Percentiles rank a stretch among this genome's conserved stretches.
Conservation (phyloP, 2,888 invertebrate genomes). For the Ophraella communa region DNA sequence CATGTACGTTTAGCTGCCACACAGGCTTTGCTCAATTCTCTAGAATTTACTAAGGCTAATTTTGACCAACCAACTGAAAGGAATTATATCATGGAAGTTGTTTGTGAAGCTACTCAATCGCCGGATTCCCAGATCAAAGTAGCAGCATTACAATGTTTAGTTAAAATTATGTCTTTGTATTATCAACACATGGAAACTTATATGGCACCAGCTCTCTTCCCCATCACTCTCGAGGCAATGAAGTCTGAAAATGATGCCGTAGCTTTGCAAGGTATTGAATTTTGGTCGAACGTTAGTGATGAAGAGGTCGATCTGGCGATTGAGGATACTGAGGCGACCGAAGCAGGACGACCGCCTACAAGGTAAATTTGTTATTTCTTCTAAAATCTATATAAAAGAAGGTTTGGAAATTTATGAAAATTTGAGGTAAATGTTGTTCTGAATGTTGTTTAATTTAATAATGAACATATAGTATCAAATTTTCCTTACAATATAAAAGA, state of each 20-base stretch:
- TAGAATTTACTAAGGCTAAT: constrained; percentile 98
- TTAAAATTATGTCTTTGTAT: constrained; percentile 96
- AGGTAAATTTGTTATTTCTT: constrained; percentile 37
- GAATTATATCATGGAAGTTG: constrained; percentile 98
- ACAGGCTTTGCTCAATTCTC: constrained; percentile 92
- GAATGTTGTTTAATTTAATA: no score
- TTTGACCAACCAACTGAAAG: constrained; percentile 97
- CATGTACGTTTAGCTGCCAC: constrained; percentile 97
- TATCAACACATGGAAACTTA: constrained; percentile 99
- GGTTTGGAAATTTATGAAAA: no score
- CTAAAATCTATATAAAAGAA: no score
- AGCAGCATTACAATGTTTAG: constrained; percentile 96
- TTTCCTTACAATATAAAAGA: no score
- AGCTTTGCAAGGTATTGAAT: constrained; percentile 97
- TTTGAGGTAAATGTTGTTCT: no score
- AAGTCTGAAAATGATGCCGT: constrained; percentile 96
- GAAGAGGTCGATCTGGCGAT: constrained; percentile 96
- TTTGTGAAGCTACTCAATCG: constrained; percentile 98
- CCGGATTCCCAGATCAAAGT: constrained; percentile 87
- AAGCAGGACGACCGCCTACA: constrained; percentile 91
- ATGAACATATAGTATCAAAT: no score
- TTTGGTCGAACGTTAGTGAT: constrained; percentile 99
- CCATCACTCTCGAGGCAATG: constrained; percentile 98
- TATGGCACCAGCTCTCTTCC: constrained; percentile 97
- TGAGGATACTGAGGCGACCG: constrained; percentile 92